A percentile compares a stretch with the other conserved stretches of the same genome.
These are phyloP conservation scores for Drosophila littoralis DNA, from an alignment of 1,140 invertebrate species.

Conservation along the genomic window DNA sequence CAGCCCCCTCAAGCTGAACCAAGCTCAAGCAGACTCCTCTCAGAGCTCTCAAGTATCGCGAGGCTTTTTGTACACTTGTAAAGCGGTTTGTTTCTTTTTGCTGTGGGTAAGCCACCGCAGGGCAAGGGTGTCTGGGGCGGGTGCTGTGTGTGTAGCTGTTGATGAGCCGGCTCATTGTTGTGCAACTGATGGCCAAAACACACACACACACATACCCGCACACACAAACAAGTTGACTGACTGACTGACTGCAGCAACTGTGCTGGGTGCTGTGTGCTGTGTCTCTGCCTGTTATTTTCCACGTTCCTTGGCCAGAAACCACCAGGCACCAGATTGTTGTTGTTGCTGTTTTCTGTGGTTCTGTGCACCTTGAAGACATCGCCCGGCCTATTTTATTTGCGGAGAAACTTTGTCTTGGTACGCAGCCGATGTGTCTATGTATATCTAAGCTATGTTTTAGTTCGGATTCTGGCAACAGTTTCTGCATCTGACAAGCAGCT, in stretches of 20 bases:
- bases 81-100: constrained; percentile 34
- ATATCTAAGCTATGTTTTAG: background rate
- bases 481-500: constrained; percentile 11
- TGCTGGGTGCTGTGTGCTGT: background rate
- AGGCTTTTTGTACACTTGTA: constrained; percentile 39
- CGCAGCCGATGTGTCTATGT: constrained; percentile 6
- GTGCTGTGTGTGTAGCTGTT: constrained; percentile 9
- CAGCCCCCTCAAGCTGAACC: no score
- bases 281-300: constrained; percentile 6
- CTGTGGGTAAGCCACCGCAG: constrained; percentile 22
- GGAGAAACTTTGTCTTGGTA: background rate
- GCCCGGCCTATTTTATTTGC: background rate
- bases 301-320: constrained; percentile 12
- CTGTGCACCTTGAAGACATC: constrained; percentile 23
- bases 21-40: background rate
- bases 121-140: background rate
- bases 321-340: constrained; percentile 13
- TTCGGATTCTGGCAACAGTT: background rate
- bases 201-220: constrained; percentile 17
- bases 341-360: constrained; percentile 11
- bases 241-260: constrained; percentile 28
- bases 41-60: constrained; percentile 29
- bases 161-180: constrained; percentile 37
- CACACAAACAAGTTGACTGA: background rate
- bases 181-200: constrained; percentile 34